These are phyloP conservation scores for Microctonus hyperodae DNA, from an alignment of 2,888 invertebrate genomes.

Conservation along the genomic window DNA sequence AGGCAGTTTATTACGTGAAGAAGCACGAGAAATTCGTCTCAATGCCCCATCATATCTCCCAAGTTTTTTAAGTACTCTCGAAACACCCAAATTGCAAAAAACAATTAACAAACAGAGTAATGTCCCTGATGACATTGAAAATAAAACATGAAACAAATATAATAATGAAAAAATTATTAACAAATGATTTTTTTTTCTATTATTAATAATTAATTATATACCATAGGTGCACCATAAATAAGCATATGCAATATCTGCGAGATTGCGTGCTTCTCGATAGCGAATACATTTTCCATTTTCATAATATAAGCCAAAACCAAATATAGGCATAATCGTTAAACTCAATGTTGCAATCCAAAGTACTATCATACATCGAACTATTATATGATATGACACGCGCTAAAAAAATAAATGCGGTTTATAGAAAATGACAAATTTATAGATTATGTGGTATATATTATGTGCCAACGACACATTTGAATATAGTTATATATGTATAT, in stretches of 20 bases:
- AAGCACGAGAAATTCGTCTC: conserved; percentile 55
- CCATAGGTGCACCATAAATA: conserved; percentile 79
- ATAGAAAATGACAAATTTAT: too few relatives aligned
- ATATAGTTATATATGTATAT: too few relatives aligned
- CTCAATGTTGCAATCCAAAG: conserved; percentile 75
- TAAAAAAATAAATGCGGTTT: conserved; percentile 53
- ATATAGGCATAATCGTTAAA: conserved; percentile 78
- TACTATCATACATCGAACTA: conserved; percentile 74
- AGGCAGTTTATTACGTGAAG: conserved; percentile 54
- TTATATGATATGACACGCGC: conserved; percentile 82
- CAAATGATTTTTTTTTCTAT: background rate
- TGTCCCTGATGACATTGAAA: conserved; percentile 67
- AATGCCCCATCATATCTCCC: conserved; percentile 54
- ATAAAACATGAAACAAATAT: background rate
- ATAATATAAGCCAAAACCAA: conserved; percentile 66
- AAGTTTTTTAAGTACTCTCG: conserved; percentile 74
- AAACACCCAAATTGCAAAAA: conserved; percentile 83
- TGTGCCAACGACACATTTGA: too few relatives aligned
- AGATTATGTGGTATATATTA: too few relatives aligned
- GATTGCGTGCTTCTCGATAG: conserved; percentile 74
- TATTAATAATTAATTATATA: conserved; percentile 61
- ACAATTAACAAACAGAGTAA: conserved; percentile 78
- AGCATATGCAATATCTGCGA: conserved; percentile 76
- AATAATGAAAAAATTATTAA: background rate
- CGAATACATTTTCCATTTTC: conserved; percentile 68